Percentiles rank a stretch among this genome's conserved stretches.
Conservation (phyloP, 2,113 vertebrate genomes). For the Gyps fulvus region DNA sequence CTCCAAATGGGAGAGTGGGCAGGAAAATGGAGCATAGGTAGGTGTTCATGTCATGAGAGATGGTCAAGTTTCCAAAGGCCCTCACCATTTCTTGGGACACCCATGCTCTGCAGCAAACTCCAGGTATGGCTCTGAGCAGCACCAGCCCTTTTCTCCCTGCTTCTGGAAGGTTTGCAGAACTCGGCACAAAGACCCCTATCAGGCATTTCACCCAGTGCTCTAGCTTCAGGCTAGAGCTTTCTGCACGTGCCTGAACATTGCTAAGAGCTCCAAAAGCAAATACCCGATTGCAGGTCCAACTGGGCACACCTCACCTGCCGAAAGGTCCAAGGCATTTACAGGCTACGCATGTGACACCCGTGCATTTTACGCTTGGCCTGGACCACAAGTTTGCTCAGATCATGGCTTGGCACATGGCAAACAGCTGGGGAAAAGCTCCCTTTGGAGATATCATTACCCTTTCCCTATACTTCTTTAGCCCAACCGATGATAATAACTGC, state of each 20-base stretch:
- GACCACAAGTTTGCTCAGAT: neutral
- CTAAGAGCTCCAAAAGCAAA: neutral
- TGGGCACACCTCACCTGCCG: fast-evolving
- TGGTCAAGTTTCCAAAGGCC: neutral
- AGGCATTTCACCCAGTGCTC: neutral
- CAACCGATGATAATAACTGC: fast-evolving
- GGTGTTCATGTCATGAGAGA: neutral
- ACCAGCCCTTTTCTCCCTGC: neutral
- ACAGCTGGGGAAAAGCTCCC: neutral
- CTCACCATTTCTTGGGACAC: neutral
- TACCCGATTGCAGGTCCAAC: fast-evolving
- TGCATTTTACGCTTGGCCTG: neutral
- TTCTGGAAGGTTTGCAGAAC: neutral
- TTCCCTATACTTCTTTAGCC: neutral
- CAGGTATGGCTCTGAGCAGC: neutral
- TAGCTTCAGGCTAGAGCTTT: neutral
- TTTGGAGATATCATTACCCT: neutral
- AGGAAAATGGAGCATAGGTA: neutral
- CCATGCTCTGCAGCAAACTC: neutral
- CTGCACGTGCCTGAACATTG: fast-evolving
- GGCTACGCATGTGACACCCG: fast-evolving
- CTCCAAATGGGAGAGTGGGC: fast-evolving
- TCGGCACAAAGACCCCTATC: neutral
- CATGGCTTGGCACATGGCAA: neutral
- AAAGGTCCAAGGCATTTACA: neutral